Base-by-base conservation (phyloP, 2,113 vertebrate species). In the Panthera leo region DNA sequence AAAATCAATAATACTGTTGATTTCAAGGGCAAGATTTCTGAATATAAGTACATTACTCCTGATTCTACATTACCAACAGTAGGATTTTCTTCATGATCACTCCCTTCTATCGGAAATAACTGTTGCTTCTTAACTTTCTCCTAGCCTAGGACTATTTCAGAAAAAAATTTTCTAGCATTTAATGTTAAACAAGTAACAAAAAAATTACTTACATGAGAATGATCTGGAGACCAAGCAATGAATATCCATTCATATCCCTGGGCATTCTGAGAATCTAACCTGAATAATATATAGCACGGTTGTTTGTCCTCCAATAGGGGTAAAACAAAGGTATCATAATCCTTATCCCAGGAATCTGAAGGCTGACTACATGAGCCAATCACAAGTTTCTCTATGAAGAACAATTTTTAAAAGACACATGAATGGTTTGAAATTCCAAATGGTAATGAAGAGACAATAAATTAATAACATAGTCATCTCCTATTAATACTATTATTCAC, bases 161-260 rank as follows among this genome's bases (percentile, higher is more conserved):
- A 85, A 67, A 63, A 80, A 89, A 75, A 29, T 23, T 31, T 51
- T 89, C 67, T 36, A 89, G 63, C 36, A 97, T 85, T 94, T 94
- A 96, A 79, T 67, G 10, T 88, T 65, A 91, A 94, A 91, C 10
- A 45, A 86, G 85, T 70, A 67, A 84, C 16, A 42, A 89, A 79
- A 51, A 95, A 78, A 6, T 68, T 98, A 99, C 99, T 99, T 99
- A 99, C 99, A 97, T 99, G 97, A 96, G 99, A 99, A 95, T 98
- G 96, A 98, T 99, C 99, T 19, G 99, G 99, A 87, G 99, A 99
- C 99, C 99, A 99, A 11, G 99, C 99, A 98, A 99, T 99, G 97
- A 99, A 99, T 98, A 99, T 98, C 99, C 99, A 99, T 96, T 99
- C 99, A 79, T 99, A 99, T 91, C 99, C 99, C 98, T 99, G 99